Evolutionary conservation across 2,113 vertebrate species (phyloP), one percentile per base, ranked within the genome.

Genomic region (Malaclemys terrapin): DNA sequence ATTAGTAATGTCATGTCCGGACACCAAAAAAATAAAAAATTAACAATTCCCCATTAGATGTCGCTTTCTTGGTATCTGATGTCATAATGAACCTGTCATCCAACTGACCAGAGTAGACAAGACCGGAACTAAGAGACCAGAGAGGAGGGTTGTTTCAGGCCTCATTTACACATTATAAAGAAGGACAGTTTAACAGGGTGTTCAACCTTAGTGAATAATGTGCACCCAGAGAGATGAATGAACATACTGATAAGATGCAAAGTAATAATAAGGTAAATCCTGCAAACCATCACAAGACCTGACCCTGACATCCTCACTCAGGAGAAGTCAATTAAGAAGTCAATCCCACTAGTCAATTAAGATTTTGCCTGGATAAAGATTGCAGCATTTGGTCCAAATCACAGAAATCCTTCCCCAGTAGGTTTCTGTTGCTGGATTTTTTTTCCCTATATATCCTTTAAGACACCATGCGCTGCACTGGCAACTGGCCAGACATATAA

Each of bases 61-160:
- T 95, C 96, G 94, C 94, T 20, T 97, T 95, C 96, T 97, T 97
- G 96, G 94, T 92, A 59, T 95, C 95, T 93, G 95, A 97, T 96
- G 96, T 97, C 96, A 96, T 95, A 6, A 14, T 96, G 95, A 97
- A 95, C 95, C 97, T 95, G 69, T 35, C 10, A 72, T 72, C n/a
- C 35, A 69, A 95, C 96, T 95, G 96, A 94, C 81, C 47, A 52
- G 96, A 97, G 96, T 97, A 96, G 96, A 96, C 96, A 97, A 88
- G 96, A 96, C 94, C 95, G 92, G 96, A 93, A 96, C 95, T 96
- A 38, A 75, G 69, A 20, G 9, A 75, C n/a, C 38, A 35, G 62
- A 38, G 9, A 75, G 69, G 16, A 62, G 6, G 1, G 25, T 10
- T 9, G 14, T 38, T 72, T n/a, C 65, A 72, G 16, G 35, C 31